Base-by-base conservation (phyloP, 2,797 vertebrate genomes). In the Mormyrops boulengeri region DNA sequence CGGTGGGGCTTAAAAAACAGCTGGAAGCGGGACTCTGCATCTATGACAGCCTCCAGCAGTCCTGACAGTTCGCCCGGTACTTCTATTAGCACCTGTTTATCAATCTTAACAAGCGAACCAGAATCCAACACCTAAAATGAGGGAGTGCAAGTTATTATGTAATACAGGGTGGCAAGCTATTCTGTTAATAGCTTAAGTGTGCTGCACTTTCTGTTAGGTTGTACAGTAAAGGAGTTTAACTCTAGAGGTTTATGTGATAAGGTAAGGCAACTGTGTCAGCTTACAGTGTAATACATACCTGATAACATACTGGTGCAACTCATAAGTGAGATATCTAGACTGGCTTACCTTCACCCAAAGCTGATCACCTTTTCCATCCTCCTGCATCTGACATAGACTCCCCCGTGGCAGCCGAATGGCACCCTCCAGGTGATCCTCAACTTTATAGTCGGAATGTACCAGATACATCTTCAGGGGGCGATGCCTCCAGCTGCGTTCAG, bases 371-470 rank as follows among this genome's bases (percentile, higher is more conserved):
- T 85, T 90, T 44, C 86, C 91, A 3, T 11, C n/a, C 0, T 95
- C 95, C 55, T 95, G 96, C 82, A 95, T 94, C 89, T 91, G 93
- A 90, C 96, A 97, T 12, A 97, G 89, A 55, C 92, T 94, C 60
- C 96, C 96, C 93, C 94, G 93, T 85, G 90, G 92, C n/a, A 97
- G 93, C 22, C 91, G 90, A 88, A 96, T 95, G 93, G 94, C 92
- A 30, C 95, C 95, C 2, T 96, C 96, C 95, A 95, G 87, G 12
- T 95, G 91, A 91, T 95, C 95, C 89, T 95, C 95, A 9, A 96
- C 57, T 90, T 92, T 93, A 19, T 94, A 87, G 89, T 96, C 95
- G 88, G 93, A 91, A 89, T 92, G 90, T 44, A 96, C 91, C 93
- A 96, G 87, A 89, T 92, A 97, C 89, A 91, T 93, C 92, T 93